Base-by-base conservation (phyloP, 2,113 vertebrate genomes). In the Probosciger aterrimus region DNA sequence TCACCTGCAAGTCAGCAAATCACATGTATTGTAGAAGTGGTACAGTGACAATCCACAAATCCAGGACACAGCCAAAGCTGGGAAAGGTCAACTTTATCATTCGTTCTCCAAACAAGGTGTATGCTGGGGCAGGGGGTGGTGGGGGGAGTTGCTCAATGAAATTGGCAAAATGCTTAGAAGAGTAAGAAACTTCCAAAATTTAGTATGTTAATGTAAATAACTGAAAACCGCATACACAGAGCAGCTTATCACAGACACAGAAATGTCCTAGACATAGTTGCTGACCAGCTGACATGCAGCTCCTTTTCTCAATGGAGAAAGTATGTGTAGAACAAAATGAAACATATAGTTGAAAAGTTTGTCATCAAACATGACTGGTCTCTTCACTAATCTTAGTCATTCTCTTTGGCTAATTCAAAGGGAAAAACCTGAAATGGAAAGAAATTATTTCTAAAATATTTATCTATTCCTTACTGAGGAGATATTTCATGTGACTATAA, bases 11-110 rank as follows among this genome's bases (percentile, higher is more conserved):
- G 24, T 60, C 35, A 53, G 17, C 5, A 76, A 47, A 88, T 35
- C 69, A 19, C 33, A 35, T 76, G 20, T 43, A 43, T 25, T 47
- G 19, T 33, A 33, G 60, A 69, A 71, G 12, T 20, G 10, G 2
- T 63, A 43, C 7, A 46, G n/a, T 2, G 1, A 46, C 4, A 3
- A 33, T 27, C 35, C 16, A 60, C 1, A 1, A 59, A 65, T 43
- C 16, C 17, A 81, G 43, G 31, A 27, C 28, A 33, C 17, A 35
- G 7, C 6, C 59, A 88, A 47, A 60, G 22, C 19, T 80, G 23
- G 52, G 44, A 64, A 83, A 37, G 11, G 19, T 52, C 25, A 78
- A 74, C 27, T 49, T 50, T 62, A 63, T 44, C 20, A n/a, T 35
- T 79, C 35, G 9, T 50, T 44, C 60, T 55, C 46, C 60, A 74